phyloP scores from a whole-genome alignment of 2,888 invertebrate genomes.

The Nomada hirtipes region DNA sequence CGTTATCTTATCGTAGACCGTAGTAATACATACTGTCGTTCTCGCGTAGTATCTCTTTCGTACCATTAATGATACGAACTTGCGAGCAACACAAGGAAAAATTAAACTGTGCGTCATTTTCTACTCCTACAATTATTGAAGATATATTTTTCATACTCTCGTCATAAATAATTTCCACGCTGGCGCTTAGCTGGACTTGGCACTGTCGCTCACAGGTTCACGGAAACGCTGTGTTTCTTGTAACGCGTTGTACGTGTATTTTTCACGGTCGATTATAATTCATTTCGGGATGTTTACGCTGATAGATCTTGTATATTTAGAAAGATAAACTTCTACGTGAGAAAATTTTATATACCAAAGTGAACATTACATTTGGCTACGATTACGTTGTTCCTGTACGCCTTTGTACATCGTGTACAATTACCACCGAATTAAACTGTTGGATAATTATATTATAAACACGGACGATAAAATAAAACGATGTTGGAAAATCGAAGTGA shows the following conservation, averaged over 20 bases:
- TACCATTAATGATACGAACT: constrained; percentile 8
- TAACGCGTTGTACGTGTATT: background rate
- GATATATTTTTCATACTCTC: constrained; percentile 19
- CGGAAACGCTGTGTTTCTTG: constrained; percentile 39
- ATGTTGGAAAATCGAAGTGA: constrained; percentile 71
- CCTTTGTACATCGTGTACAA: constrained; percentile 60
- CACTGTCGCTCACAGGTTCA: constrained; percentile 20
- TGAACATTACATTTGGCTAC: constrained; percentile 21
- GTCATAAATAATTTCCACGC: constrained; percentile 20
- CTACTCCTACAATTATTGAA: constrained; percentile 28
- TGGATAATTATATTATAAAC: constrained; percentile 71
- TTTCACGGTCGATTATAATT: constrained; percentile 36
- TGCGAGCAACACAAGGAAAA: constrained; percentile 7
- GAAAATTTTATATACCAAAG: constrained; percentile 50
- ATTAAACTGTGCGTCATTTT: constrained; percentile 34
- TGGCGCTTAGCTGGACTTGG: constrained; percentile 11
- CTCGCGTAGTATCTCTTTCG: constrained; percentile 46
- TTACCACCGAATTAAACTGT: constrained; percentile 51
- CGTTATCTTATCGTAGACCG: constrained; percentile 43
- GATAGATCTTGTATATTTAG: constrained; percentile 59
- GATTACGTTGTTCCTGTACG: constrained; percentile 50
- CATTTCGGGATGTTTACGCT: constrained; percentile 51
- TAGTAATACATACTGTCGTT: constrained; percentile 54
- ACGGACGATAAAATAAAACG: constrained; percentile 76
- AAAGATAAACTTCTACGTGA: constrained; percentile 47